These are phyloP conservation scores for Dugesia japonica DNA, from an alignment of 2,888 invertebrate genomes.

Conservation along the genomic window DNA sequence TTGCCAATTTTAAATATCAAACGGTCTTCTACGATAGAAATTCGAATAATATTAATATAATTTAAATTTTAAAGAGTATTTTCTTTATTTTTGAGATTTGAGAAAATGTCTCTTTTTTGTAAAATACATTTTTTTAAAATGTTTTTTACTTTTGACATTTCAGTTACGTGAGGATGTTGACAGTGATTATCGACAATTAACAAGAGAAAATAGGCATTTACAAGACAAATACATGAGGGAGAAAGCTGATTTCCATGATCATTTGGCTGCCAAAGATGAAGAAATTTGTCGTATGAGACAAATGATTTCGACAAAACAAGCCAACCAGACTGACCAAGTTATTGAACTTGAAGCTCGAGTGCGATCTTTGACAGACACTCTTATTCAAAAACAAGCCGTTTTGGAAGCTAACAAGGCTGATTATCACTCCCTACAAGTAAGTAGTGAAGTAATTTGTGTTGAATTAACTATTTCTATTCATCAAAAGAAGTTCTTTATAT, in stretches of 20 bases:
- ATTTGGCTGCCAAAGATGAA: slow-evolving; percentile 11
- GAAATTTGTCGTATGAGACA: slow-evolving; percentile 23
- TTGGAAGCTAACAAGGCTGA: slow-evolving; percentile 69
- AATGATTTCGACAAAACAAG: slow-evolving; percentile 13
- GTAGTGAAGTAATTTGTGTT: neutral
- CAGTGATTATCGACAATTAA: neutral
- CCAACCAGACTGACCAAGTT: slow-evolving; percentile 39
- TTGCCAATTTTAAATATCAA: too few relatives aligned
- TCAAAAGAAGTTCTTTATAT: too few relatives aligned
- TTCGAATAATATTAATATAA: too few relatives aligned
- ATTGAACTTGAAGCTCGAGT: slow-evolving; percentile 50
- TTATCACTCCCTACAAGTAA: slow-evolving; percentile 59
- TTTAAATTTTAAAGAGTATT: too few relatives aligned
- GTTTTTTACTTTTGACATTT: neutral
- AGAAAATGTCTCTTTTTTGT: too few relatives aligned
- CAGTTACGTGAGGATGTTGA: slow-evolving; percentile 6
- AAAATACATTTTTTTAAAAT: too few relatives aligned
- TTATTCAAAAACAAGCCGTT: slow-evolving; percentile 66
- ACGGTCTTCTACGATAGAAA: too few relatives aligned
- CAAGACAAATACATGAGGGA: slow-evolving; percentile 23
- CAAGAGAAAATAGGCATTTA: slow-evolving; percentile 4
- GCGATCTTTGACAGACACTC: slow-evolving; percentile 59
- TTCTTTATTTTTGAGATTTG: too few relatives aligned
- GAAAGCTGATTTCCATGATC: slow-evolving; percentile 26
- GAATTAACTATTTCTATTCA: too few relatives aligned